Conservation (phyloP, 2,113 vertebrate species). For the Odontophorus gujanensis region DNA sequence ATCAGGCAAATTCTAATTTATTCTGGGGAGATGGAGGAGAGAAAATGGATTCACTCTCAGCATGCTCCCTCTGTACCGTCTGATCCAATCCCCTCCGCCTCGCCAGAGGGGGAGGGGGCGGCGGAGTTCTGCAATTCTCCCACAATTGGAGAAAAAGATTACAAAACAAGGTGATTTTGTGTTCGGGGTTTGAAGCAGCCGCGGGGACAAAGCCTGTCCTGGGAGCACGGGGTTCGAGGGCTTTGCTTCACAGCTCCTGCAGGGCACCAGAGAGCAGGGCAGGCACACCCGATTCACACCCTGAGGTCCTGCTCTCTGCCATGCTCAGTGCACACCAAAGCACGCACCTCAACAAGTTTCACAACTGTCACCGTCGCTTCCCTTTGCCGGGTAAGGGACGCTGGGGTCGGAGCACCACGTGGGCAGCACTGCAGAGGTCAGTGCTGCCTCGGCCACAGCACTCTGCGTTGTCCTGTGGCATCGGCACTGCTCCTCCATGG, state of each 20-base stretch:
- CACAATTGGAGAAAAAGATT: slow-evolving; percentile 13
- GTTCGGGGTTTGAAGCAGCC: not conserved
- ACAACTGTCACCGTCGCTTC: rapidly evolving
- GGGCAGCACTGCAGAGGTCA: not conserved
- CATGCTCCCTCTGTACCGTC: slow-evolving; percentile 61
- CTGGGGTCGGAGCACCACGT: rapidly evolving
- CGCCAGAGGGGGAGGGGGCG: slow-evolving; percentile 16
- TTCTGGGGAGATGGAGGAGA: slow-evolving; percentile 75
- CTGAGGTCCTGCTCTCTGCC: not conserved
- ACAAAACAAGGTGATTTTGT: not conserved
- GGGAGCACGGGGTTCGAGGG: rapidly evolving
- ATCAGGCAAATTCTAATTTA: slow-evolving; percentile 86
- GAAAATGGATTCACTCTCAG: slow-evolving; percentile 77
- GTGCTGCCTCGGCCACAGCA: not conserved
- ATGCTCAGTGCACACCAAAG: rapidly evolving
- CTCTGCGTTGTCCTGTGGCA: not conserved
- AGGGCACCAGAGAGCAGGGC: rapidly evolving
- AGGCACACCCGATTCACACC: not conserved
- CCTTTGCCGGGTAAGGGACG: not conserved
- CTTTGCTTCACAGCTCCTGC: not conserved
- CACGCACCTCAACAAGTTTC: rapidly evolving
- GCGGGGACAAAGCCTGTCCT: not conserved
- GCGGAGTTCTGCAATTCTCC: not conserved
- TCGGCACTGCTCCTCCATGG: not conserved
- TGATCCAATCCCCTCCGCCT: slow-evolving; percentile 63